These are phyloP conservation scores for Dendroctonus valens DNA, from an alignment of 1,140 invertebrate species.

Conservation along the genomic window DNA sequence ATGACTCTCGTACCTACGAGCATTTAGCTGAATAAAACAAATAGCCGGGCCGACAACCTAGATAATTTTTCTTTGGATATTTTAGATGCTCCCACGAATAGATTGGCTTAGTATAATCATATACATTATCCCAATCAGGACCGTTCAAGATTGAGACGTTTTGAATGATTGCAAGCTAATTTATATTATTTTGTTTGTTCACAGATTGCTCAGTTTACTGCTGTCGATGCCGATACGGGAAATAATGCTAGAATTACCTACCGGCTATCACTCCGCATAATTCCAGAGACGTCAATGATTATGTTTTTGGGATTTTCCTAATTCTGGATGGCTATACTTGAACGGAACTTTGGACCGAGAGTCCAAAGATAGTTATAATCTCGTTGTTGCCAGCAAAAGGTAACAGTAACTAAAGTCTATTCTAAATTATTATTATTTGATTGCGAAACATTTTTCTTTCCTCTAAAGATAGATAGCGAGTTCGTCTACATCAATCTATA, in stretches of 20 bases:
- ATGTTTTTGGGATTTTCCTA: conserved; percentile 80
- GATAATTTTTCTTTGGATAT: background rate
- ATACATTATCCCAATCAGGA: too few species aligned
- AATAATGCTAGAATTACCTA: conserved; percentile 93
- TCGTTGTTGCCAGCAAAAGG: conserved; percentile 73
- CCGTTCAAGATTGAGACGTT: too few species aligned
- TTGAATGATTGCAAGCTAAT: too few species aligned
- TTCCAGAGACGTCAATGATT: conserved; percentile 44
- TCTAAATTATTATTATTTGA: too few species aligned
- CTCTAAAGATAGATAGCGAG: too few species aligned
- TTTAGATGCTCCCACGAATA: too few species aligned
- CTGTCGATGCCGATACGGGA: conserved; percentile 85
- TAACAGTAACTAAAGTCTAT: background rate
- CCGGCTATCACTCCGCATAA: conserved; percentile 53
- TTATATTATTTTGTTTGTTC: conserved; percentile 15
- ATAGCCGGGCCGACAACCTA: background rate
- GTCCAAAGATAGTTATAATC: conserved; percentile 66
- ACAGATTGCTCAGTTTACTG: conserved; percentile 83
- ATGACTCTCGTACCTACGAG: background rate
- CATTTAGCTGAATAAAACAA: conserved; percentile 12
- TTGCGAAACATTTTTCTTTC: too few species aligned
- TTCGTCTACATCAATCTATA: too few species aligned
- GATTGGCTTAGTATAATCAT: too few species aligned
- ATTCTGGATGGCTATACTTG: conserved; percentile 84
- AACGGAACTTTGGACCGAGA: conserved; percentile 83